These are phyloP conservation scores for Brachionus rubens DNA, from an alignment of 1,140 invertebrate genomes.

Conservation along the genomic window DNA sequence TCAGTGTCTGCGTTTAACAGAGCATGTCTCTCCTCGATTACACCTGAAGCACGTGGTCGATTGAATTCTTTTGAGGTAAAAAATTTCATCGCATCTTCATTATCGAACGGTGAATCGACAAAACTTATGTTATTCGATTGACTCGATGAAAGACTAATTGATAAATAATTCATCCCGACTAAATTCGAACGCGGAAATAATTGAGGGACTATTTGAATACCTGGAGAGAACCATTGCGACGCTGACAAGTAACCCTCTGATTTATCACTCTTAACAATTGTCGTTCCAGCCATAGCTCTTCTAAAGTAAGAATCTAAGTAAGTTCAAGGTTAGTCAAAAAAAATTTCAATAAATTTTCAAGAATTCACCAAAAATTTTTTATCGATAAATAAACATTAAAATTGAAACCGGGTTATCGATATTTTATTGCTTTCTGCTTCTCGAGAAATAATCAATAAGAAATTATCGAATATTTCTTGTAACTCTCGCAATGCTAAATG, in stretches of 20 bases:
- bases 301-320: no score
- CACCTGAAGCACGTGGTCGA: slow-evolving; percentile 47
- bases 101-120: slow-evolving; percentile 18
- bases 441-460: no score
- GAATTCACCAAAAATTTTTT: no score
- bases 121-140: slow-evolving; percentile 17
- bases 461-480: no score
- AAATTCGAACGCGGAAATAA: background rate
- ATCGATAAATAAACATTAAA: no score
- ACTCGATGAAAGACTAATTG: background rate
- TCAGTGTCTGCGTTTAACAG: slow-evolving; percentile 64
- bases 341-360: no score
- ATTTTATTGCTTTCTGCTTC: no score
- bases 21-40: slow-evolving; percentile 63
- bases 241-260: slow-evolving; percentile 41
- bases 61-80: slow-evolving; percentile 29
- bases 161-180: background rate
- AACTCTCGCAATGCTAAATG: no score
- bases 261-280: background rate
- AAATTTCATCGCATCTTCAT: slow-evolving; percentile 1
- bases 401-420: no score
- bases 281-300: background rate
- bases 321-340: no score
- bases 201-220: slow-evolving; percentile 24
- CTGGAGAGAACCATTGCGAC: slow-evolving; percentile 6